A percentile compares a stretch with the other conserved stretches of the same genome.
Conservation (phyloP, 1,140 invertebrate species). For the Scaptomyza montana region DNA sequence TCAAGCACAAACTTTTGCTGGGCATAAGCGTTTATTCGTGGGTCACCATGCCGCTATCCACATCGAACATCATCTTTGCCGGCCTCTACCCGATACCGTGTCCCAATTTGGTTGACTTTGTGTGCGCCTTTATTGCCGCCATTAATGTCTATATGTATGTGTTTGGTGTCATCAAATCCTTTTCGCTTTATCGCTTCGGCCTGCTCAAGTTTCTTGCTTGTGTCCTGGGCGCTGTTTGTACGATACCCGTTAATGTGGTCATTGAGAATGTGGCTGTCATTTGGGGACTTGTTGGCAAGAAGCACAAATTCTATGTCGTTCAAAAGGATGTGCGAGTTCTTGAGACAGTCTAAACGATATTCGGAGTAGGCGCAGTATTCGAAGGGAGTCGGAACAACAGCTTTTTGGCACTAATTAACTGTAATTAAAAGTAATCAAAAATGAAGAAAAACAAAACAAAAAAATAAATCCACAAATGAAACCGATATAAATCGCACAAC, state of each 20-base stretch:
- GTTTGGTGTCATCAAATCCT: slow-evolving; percentile 97
- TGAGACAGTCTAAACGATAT: slow-evolving; percentile 65
- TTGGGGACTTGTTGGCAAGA: slow-evolving; percentile 95
- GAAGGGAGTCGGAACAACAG: too few species aligned
- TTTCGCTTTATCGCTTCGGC: slow-evolving; percentile 94
- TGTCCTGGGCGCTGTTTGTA: slow-evolving; percentile 92
- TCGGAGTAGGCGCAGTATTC: too few species aligned
- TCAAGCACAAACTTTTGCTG: slow-evolving; percentile 92
- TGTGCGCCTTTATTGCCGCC: slow-evolving; percentile 94
- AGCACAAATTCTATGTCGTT: slow-evolving; percentile 97
- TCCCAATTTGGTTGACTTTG: slow-evolving; percentile 91
- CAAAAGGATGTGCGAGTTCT: slow-evolving; percentile 91
- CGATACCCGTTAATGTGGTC: slow-evolving; percentile 95
- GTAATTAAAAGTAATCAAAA: slow-evolving; percentile 33
- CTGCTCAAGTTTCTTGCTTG: slow-evolving; percentile 91
- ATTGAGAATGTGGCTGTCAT: slow-evolving; percentile 97
- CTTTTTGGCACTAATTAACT: not conserved
- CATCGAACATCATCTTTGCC: slow-evolving; percentile 94
- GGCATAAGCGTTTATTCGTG: slow-evolving; percentile 97
- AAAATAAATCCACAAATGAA: slow-evolving; percentile 17
- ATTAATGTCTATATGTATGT: slow-evolving; percentile 98
- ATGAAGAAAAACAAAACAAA: slow-evolving; percentile 14
- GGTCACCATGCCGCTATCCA: slow-evolving; percentile 96
- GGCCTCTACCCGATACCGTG: slow-evolving; percentile 94
- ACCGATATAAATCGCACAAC: slow-evolving; percentile 45